Evolutionary conservation across 2,797 vertebrate genomes (phyloP), one percentile per base, ranked within the genome.

Genomic region (Oreonectes daqikongensis): DNA sequence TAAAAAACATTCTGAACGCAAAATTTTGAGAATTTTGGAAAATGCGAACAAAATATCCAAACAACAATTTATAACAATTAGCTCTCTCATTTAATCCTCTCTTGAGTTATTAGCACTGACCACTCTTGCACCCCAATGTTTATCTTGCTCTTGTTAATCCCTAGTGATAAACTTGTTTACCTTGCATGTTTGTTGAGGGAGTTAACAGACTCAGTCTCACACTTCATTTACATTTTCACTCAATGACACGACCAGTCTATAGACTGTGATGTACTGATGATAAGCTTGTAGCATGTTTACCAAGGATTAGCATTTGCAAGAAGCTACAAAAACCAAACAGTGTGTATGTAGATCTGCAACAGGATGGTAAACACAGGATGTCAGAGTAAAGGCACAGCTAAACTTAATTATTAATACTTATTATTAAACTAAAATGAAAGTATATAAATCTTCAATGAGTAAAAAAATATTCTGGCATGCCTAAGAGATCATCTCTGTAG

Each of bases 131-230:
- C 40, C 30, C 67, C 76, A 48, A 80, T 70, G 86, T 90, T 88
- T 87, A 87, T 85, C 90, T 86, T 88, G 88, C 69, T 8, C 76
- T 70, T 17, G 81, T 85, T 90, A 90, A 91, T 87, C 86, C 57
- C 17, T 74, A 24, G 82, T 87, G 89, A 92, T 92, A 88, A 85
- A 79, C 15, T 79, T 90, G 89, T 92, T 91, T 91, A 88, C 84
- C 66, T 63, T 46, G 79, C 64, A 63, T 89, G 89, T 91, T 91
- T 91, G 90, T 85, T 15, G 82, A 90, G 88, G 90, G 90, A 85
- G 89, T 91, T 91, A 87, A 84, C 83, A 38, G 82, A 83, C 82
- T 82, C 52, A 64, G 75, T 70, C 60, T 50, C 70, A 80, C 59
- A 66, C 75, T 71, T 63, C 55, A 65, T 79, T 81, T 79, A 74